Base-by-base conservation (phyloP, 2,888 invertebrate species). In the Sceliomorpha sp. region DNA sequence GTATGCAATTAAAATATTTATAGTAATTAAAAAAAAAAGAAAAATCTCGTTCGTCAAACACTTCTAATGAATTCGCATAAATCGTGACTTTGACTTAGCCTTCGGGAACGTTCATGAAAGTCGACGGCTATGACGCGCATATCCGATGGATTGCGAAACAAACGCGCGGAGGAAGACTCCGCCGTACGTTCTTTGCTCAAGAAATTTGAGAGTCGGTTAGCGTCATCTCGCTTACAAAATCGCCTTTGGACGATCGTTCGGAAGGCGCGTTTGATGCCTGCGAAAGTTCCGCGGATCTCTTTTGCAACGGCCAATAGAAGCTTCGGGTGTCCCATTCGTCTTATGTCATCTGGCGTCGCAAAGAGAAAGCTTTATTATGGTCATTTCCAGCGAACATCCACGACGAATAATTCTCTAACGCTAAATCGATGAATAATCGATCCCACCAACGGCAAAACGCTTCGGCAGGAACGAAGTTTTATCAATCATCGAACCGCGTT, bases 161-260 rank as follows among this genome's bases (percentile, higher is more conserved):
- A 37, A 58, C 47, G 58, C 32, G 58, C 5, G 3, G 20, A 20
- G 20, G n/a, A n/a, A 20, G 15, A 24, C n/a, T 13, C 10, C 31
- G 26, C 10, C 8, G n/a, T n/a, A n/a, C n/a, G n/a, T 15, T 45
- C 9, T 42, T 56, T 39, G 29, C 39, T 27, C 39, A 58, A 47
- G 47, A 47, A 47, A 58, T 58, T 47, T 31, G 39, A 39, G 56
- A 39, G 40, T 31, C 29, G n/a, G 24, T 44, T 55, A 14, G 12
- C 3, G 4, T 5, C 9, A 9, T 8, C 9, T 29, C 29, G 12
- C 13, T 10, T 29, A n/a, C 29, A 29, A 29, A 55, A 55, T 20
- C 20, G 20, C n/a, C n/a, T 20, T 20, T 20, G 20, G 20, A 5
- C 20, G 5, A 20, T 4, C 34, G 26, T 55, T 42, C 39, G 58